These are phyloP conservation scores for Strongylocentrotus purpuratus DNA, from an alignment of 35 echinoderm and acorn worm genomes.

Conservation along the genomic window DNA sequence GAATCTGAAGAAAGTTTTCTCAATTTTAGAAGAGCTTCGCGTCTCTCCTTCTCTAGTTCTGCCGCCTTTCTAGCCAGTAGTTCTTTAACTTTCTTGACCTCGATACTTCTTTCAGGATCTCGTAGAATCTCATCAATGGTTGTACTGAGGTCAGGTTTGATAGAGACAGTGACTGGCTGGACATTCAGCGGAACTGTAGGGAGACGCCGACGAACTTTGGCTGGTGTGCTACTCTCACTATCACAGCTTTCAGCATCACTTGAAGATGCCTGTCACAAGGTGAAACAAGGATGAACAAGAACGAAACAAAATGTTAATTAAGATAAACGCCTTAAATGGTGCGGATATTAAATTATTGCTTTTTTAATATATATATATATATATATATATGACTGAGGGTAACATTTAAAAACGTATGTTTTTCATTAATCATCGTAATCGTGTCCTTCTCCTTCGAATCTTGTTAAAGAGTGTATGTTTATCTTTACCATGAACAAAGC, in stretches of 20 bases:
- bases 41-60: constrained; percentile 79
- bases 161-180: constrained; percentile 52
- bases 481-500: too few relatives aligned
- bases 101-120: constrained; percentile 70
- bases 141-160: not conserved
- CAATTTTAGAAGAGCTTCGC: constrained; percentile 66
- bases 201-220: constrained; percentile 76
- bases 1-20: constrained; percentile 54
- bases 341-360: too few relatives aligned
- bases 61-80: constrained; percentile 86
- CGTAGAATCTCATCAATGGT: constrained; percentile 42
- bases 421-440: too few relatives aligned
- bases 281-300: not conserved
- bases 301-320: too few relatives aligned
- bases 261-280: constrained; percentile 67
- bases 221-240: constrained; percentile 72
- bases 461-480: too few relatives aligned
- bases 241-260: constrained; percentile 91
- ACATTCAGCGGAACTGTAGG: constrained; percentile 73
- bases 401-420: too few relatives aligned
- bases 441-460: too few relatives aligned
- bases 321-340: too few relatives aligned
- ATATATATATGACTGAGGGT: too few relatives aligned
- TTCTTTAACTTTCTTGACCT: constrained; percentile 80
- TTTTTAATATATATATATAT: too few relatives aligned